These are phyloP conservation scores for Brachionus calyciflorus DNA, from an alignment of 1,140 invertebrate species.

Conservation along the genomic window DNA sequence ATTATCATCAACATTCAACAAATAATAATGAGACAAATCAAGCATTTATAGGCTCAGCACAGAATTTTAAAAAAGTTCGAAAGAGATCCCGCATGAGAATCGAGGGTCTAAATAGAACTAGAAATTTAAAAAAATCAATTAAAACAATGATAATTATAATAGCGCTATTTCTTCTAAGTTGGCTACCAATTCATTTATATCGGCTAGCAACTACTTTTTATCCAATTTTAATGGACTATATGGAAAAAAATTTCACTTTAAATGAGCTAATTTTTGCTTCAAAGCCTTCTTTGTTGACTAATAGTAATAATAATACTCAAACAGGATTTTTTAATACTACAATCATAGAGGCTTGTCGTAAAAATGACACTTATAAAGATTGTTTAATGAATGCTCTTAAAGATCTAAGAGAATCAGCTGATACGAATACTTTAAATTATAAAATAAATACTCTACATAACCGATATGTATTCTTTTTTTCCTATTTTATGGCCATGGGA, in stretches of 20 bases:
- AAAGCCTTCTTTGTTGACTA: not conserved
- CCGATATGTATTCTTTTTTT: conserved; percentile 60
- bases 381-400: conserved; percentile 20
- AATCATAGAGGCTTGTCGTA: not conserved
- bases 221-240: conserved; percentile 53
- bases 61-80: not conserved
- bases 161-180: conserved; percentile 62
- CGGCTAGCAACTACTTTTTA: conserved; percentile 63
- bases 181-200: conserved; percentile 64
- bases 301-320: not conserved
- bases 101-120: conserved; percentile 21
- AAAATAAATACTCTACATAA: conserved; percentile 51
- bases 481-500: conserved; percentile 64
- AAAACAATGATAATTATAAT: conserved; percentile 62
- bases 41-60: not conserved
- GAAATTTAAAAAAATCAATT: conserved; percentile 51
- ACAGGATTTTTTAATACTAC: not conserved
- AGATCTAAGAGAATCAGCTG: not conserved
- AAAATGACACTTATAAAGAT: conserved; percentile 17
- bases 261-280: conserved; percentile 52
- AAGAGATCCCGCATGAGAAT: conserved; percentile 32
- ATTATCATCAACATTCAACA: not conserved
- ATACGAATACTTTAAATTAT: not conserved
- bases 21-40: not conserved
- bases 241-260: conserved; percentile 47